Percentiles rank a stretch among this genome's conserved stretches.
Conservation (phyloP, 2,113 vertebrate genomes). For the Solea solea region DNA sequence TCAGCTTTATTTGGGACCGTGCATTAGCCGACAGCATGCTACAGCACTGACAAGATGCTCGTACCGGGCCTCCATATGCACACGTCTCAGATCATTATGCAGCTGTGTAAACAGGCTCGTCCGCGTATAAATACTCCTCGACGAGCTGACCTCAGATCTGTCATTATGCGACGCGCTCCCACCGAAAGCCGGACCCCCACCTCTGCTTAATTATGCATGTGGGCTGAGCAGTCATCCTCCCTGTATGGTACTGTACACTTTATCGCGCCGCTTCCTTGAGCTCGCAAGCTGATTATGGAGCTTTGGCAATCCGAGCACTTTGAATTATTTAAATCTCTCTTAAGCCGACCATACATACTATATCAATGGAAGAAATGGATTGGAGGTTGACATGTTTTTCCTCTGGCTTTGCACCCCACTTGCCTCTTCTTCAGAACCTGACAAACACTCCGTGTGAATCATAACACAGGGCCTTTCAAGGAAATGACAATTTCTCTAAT, state of each 20-base stretch:
- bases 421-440: constrained; percentile 43
- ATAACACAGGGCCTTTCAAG: constrained; percentile 54
- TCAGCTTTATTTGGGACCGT: constrained; percentile 27
- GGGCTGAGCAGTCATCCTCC: constrained; percentile 67
- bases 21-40: constrained; percentile 35
- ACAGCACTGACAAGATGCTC: constrained; percentile 12
- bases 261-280: constrained; percentile 78
- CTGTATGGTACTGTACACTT: constrained; percentile 60
- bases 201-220: constrained; percentile 86
- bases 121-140: constrained; percentile 25
- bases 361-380: constrained; percentile 84
- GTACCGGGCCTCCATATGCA: constrained; percentile 16
- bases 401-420: constrained; percentile 55
- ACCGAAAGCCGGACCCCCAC: constrained; percentile 41
- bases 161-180: constrained; percentile 70
- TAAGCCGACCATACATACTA: constrained; percentile 79
- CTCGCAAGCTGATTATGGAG: constrained; percentile 84
- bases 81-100: constrained; percentile 45
- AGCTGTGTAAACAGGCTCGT: constrained; percentile 43
- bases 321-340: constrained; percentile 92
- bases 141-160: constrained; percentile 61
- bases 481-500: constrained; percentile 56
- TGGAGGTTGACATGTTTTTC: constrained; percentile 73
- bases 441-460: constrained; percentile 53
- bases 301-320: constrained; percentile 83